Conservation (phyloP, 2,797 vertebrate genomes). For the Crax fasciolata region DNA sequence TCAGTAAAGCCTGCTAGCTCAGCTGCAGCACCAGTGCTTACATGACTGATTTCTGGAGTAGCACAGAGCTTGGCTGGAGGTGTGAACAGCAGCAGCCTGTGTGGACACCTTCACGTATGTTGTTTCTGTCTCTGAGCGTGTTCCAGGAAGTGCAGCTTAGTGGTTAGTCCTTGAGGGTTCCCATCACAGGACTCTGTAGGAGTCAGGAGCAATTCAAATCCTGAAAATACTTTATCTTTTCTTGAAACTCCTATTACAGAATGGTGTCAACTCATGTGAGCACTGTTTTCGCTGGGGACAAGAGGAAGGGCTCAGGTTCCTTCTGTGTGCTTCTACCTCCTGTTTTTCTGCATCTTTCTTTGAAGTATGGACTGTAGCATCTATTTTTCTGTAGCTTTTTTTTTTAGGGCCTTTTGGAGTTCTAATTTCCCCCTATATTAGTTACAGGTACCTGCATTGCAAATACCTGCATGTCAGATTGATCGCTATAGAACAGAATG, state of each 20-base stretch:
- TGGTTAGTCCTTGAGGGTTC: background rate
- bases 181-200: background rate
- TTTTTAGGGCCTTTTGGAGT: background rate
- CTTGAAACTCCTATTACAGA: slow-evolving; percentile 23
- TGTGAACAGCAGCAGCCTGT: background rate
- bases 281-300: background rate
- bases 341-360: slow-evolving; percentile 17
- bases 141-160: background rate
- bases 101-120: background rate
- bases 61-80: background rate
- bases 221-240: slow-evolving; percentile 31
- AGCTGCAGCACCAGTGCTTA: background rate
- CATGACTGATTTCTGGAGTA: background rate
- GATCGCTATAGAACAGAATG: slow-evolving; percentile 1
- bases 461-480: slow-evolving; percentile 16
- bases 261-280: background rate
- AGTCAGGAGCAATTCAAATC: slow-evolving; percentile 16
- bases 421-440: background rate
- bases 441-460: slow-evolving; percentile 17
- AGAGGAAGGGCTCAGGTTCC: slow-evolving; percentile 8
- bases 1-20: background rate
- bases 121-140: background rate
- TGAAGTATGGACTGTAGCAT: background rate
- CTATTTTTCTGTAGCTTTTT: background rate
- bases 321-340: background rate